Evolutionary conservation across 2,113 vertebrate genomes (phyloP).

Genomic region (Oryzias javanicus): DNA sequence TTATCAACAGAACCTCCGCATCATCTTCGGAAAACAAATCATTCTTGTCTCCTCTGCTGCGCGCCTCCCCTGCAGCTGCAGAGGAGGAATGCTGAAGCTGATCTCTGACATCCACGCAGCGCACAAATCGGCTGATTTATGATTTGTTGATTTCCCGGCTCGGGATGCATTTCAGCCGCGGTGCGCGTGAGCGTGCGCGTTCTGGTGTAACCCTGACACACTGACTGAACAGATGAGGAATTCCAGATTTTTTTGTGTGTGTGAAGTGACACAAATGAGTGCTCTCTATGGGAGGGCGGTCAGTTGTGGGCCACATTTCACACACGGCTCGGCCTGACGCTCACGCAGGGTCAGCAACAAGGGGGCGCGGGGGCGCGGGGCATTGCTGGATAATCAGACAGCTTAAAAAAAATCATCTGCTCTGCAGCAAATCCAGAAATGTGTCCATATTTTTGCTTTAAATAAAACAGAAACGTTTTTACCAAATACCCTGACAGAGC

Average conservation of each 20-base stretch:
- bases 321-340: neutral
- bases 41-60: neutral
- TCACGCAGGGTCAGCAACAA: neutral
- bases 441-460: no score
- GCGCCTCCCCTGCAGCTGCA: conserved; percentile 40
- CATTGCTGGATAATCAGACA: neutral
- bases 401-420: neutral
- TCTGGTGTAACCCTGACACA: conserved; percentile 20
- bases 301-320: conserved; percentile 21
- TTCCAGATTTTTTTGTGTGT: conserved; percentile 27
- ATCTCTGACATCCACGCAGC: conserved; percentile 56
- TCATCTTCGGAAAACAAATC: neutral
- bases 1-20: no score
- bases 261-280: conserved; percentile 48
- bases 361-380: neutral
- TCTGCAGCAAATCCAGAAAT: no score
- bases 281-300: neutral
- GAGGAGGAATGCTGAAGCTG: conserved; percentile 65
- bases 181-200: conserved; percentile 17
- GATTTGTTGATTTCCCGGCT: conserved; percentile 70
- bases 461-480: no score
- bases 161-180: conserved; percentile 57
- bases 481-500: no score
- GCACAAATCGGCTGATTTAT: conserved; percentile 69
- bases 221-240: conserved; percentile 31